These are phyloP conservation scores for Gracilinanus agilis DNA, from an alignment of 2,113 vertebrate species.

Conservation along the genomic window DNA sequence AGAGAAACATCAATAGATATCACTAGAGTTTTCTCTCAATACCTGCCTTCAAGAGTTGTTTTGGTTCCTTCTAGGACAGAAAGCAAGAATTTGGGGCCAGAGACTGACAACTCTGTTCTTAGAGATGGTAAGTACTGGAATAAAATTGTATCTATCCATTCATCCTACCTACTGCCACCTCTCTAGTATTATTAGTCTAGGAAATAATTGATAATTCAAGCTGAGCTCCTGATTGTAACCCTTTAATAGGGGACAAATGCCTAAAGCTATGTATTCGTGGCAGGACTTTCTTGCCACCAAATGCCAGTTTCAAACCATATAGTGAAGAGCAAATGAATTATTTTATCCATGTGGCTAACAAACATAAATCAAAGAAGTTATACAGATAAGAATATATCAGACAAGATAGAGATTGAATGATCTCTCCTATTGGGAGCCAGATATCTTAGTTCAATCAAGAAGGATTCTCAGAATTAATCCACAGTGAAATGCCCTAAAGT, in stretches of 20 bases:
- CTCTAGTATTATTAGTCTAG: background rate
- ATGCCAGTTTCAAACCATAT: background rate
- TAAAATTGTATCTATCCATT: background rate
- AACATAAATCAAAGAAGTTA: background rate
- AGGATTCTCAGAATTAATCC: background rate
- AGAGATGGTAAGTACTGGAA: background rate
- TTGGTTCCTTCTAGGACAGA: background rate
- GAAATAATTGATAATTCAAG: background rate
- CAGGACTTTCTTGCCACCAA: background rate
- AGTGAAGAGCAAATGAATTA: background rate
- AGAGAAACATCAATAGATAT: background rate
- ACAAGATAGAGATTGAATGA: no score
- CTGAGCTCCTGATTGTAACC: background rate
- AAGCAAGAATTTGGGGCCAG: background rate
- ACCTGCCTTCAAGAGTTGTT: background rate
- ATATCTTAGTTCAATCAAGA: no score
- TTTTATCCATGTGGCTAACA: background rate
- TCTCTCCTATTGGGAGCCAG: no score
- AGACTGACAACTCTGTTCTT: background rate
- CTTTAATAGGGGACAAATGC: background rate
- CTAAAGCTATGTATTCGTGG: background rate
- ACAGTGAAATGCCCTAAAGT: background rate
- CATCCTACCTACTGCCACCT: background rate
- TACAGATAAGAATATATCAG: no score
- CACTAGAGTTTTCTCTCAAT: background rate